Evolutionary conservation across 1,140 invertebrate species (phyloP), one percentile per base, ranked within the genome.

Genomic region (Colletes gigas): DNA sequence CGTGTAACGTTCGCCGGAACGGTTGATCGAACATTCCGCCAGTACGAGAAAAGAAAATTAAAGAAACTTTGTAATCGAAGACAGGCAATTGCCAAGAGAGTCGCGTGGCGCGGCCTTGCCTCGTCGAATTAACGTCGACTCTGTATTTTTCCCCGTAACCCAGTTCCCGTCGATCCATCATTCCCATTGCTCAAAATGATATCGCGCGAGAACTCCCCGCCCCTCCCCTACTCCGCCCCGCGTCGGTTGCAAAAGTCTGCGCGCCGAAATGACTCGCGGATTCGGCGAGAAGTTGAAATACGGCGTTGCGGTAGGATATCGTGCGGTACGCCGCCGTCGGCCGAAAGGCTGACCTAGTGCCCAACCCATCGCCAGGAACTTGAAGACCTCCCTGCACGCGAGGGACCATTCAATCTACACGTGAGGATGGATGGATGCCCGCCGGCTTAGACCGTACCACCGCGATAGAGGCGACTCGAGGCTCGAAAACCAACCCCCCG

Each of bases 281-380:
- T 74, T 83, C 66, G 71, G 62, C 52, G 67, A 80, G 78, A 81
- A 75, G 71, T 68, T 71, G 73, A 70, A 73, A 68, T 83, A 81
- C 70, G 66, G 30, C 68, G 73, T 80, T 76, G 73, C 69, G 50
- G 82, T 68, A 71, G 12, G 50, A 66, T 78, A 70, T 76, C 78
- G 72, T 67, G 82, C 41, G 67, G 55, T 17, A 8, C 63, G 41
- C 30, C 39, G 82, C 39, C 54, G 57, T 39, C n/a, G 77, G 69
- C 57, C 67, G 60, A 78, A 84, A 82, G 69, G 68, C 70, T 80
- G 83, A 85, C 83, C 83, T 73, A 85, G 77, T 83, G 73, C 50
- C 75, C 82, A 76, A 75, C 82, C 83, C 82, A 85, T 83, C 83
- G 68, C 12, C 50, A 7, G n/a, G 30, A 71, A 75, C 59, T 85